A percentile compares a stretch with the other conserved stretches of the same genome.
These are phyloP conservation scores for Prochilodus magdalenae DNA, from an alignment of 2,113 vertebrate genomes.

Conservation along the genomic window DNA sequence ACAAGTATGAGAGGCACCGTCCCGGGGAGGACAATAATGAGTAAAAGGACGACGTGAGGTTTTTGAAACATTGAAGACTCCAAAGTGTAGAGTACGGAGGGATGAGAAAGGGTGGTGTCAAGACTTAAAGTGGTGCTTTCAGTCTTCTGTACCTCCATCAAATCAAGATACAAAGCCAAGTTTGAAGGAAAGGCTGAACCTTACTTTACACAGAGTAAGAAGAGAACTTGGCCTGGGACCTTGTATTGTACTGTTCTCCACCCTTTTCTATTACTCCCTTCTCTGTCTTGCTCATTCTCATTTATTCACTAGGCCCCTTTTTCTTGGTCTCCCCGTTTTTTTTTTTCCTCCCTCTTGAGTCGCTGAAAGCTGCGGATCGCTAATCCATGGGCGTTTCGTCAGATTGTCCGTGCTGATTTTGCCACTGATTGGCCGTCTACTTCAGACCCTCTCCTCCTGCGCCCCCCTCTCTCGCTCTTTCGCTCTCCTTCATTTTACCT, in stretches of 20 bases:
- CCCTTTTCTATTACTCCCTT: constrained; percentile 20
- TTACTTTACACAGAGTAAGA: too few relatives aligned
- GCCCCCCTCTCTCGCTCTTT: constrained; percentile 52
- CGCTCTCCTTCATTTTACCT: constrained; percentile 51
- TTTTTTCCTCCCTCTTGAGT: constrained; percentile 25
- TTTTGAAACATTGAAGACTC: background rate
- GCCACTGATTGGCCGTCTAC: constrained; percentile 64
- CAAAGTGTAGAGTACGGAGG: background rate
- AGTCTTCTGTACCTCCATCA: constrained; percentile 17
- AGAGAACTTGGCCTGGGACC: constrained; percentile 23
- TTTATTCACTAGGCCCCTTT: constrained; percentile 47
- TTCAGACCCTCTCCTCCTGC: constrained; percentile 60
- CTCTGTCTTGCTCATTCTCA: constrained; percentile 7
- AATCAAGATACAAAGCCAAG: constrained; percentile 23
- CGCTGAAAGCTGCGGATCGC: constrained; percentile 50
- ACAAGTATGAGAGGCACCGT: background rate
- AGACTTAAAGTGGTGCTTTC: background rate
- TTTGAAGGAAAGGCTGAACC: constrained; percentile 40
- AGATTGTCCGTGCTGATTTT: constrained; percentile 60
- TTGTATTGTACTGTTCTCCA: constrained; percentile 26
- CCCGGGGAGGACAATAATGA: constrained; percentile 4
- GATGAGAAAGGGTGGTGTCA: background rate
- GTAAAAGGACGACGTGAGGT: background rate
- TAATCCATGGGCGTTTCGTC: constrained; percentile 60
- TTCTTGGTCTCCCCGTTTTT: constrained; percentile 14